A percentile compares a stretch with the other conserved stretches of the same genome.
Conservation (phyloP, 2,888 invertebrate species). For the Apodemia hepburni region DNA sequence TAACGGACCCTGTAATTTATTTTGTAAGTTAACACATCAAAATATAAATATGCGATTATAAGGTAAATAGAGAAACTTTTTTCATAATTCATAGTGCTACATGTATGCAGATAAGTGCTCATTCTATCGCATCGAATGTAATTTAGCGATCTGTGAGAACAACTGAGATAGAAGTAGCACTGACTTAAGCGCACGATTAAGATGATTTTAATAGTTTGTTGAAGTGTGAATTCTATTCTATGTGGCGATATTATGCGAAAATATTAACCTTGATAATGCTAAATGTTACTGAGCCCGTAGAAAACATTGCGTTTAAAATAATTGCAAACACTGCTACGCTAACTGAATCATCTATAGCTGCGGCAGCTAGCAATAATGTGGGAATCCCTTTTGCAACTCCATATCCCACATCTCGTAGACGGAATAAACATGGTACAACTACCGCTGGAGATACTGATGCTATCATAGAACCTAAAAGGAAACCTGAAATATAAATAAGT, state of each 20-base stretch:
- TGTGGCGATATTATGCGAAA: background rate
- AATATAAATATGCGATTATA: background rate
- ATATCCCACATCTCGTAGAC: conserved; percentile 85
- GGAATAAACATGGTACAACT: conserved; percentile 91
- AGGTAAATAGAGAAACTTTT: background rate
- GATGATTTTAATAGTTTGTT: no score
- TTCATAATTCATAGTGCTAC: no score
- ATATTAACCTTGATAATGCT: conserved; percentile 80
- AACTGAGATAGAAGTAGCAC: no score
- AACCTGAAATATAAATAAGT: conserved; percentile 46
- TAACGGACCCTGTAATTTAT: conserved; percentile 76
- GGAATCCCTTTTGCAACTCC: conserved; percentile 93
- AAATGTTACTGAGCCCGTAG: conserved; percentile 81
- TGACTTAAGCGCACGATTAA: no score
- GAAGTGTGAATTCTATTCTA: no score
- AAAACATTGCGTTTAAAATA: conserved; percentile 88
- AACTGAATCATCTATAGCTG: conserved; percentile 94
- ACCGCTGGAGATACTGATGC: conserved; percentile 95
- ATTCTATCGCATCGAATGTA: no score
- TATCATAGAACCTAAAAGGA: conserved; percentile 88
- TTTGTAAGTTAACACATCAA: background rate
- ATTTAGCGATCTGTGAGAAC: no score
- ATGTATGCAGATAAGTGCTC: no score
- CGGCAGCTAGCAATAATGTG: conserved; percentile 91
- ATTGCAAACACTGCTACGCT: conserved; percentile 94